Evolutionary conservation across 1,140 invertebrate species (phyloP), one percentile per base, ranked within the genome.

Genomic region (Drosophila willistoni): DNA sequence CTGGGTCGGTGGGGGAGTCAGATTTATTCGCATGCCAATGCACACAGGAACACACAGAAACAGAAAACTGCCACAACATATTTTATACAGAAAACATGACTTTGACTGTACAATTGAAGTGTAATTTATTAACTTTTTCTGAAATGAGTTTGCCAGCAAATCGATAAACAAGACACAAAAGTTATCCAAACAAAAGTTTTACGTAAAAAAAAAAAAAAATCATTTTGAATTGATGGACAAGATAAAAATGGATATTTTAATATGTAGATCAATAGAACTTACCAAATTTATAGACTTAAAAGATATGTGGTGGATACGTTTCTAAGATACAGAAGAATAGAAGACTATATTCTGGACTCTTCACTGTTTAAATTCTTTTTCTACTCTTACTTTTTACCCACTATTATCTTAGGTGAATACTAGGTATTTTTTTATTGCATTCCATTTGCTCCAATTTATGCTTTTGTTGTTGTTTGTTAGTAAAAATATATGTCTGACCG

Each of bases 31-130:
- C 33, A 54, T 34, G 33, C 42, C 29, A 47, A 47, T 64, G 62
- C 17, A 14, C 60, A 55, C 57, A 71, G 51, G 56, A 70, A 65
- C 42, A 71, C 55, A 17, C 44, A 65, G 25, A 60, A 29, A 68
- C 34, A 41, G 55, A 54, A 51, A 64, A 70, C 77, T 73, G 67
- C 51, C 65, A 71, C 73, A 71, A 61, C 61, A 71, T 68, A 73
- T 77, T 73, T 84, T 84, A 71, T 81, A 78, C 54, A 57, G 61
- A 34, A 12, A 75, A 74, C 78, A 68, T 68, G 77, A 66, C 77
- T 68, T 81, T 81, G 81, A 84, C 78, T 81, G 81, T 68, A 75
- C 79, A 81, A 81, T 86, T 81, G 56, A 78, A 78, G 78, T 75
- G 82, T 86, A 84, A 84, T 84, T 84, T 84, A 86, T 84, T 86